Evolutionary conservation across 2,888 invertebrate species (phyloP), one percentile per base, ranked within the genome.

Genomic region (Eretmocerus hayati): DNA sequence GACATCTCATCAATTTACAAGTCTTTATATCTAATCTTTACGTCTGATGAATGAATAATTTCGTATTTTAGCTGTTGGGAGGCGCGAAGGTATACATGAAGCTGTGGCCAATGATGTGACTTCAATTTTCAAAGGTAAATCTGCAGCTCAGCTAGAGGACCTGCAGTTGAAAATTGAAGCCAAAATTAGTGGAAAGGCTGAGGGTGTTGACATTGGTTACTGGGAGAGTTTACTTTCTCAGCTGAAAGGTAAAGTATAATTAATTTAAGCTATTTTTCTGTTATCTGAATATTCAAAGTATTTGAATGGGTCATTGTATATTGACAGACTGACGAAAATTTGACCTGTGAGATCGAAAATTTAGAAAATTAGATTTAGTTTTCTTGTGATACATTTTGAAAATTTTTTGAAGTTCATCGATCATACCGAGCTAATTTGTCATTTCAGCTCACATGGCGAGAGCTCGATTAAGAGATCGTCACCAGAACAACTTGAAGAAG

Each of bases 161-260:
- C 74, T 99, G 58, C 89, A 91, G 65, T 73, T 76, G 21, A 85
- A 89, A 69, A 94, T 99, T 62, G 89, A 90, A 71, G 75, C 76
- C 15, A 96, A 95, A 75, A 87, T 96, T 52, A 79, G 79, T 59
- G 85, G 86, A 1, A 83, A 86, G 54, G 83, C 82, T 37, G 93
- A 90, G 73, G 94, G 93, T 15, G 85, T 95, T 38, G 97, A 97
- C 75, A 87, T 96, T 55, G 91, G 92, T 38, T 99, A 96, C 74
- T 99, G 97, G 97, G 97, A 99, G 75, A 90, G 91, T 40, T 74
- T 99, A 56, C 77, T 95, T 30, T 90, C 90, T n/a, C 93, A 95
- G 70, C 76, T 99, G 9, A 93, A 92, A 76, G 83, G 82, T 81
- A 70, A 53, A 42, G 26, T 13, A 33, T 35, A 9, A 40, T 15